Conservation (phyloP, 1,140 invertebrate genomes). For the Conopomorpha cramerella region DNA sequence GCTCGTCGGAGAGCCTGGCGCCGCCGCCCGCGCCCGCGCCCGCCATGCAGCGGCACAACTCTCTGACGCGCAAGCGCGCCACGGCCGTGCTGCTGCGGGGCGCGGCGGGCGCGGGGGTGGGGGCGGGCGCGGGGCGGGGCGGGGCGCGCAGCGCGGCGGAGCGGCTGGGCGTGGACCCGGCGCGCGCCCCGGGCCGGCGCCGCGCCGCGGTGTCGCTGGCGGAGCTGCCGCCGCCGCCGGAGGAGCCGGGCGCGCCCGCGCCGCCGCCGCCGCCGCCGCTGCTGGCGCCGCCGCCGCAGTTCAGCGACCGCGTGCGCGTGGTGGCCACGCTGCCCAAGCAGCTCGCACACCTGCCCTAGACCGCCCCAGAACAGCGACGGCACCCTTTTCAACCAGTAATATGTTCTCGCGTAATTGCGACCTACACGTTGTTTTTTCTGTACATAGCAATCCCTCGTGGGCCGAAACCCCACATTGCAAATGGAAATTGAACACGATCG, state of each 20-base stretch:
- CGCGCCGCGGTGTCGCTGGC: conserved; percentile 72
- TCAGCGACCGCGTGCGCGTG: conserved; percentile 75
- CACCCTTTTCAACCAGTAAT: no score
- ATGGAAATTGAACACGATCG: no score
- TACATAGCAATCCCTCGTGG: no score
- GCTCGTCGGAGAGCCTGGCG: conserved; percentile 41
- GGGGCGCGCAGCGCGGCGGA: conserved; percentile 55
- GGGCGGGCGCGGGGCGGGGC: conserved; percentile 8
- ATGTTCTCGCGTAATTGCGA: no score
- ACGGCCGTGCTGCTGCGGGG: conserved; percentile 55
- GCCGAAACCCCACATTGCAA: no score
- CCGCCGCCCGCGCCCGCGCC: conserved; percentile 19
- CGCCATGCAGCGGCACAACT: conserved; percentile 63
- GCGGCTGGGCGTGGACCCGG: conserved; percentile 42
- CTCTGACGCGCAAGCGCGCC: conserved; percentile 61
- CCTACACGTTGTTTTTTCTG: no score
- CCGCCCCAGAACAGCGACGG: neutral
- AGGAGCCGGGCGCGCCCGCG: conserved; percentile 65
- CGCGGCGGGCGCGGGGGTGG: conserved; percentile 13
- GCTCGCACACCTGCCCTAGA: conserved; percentile 26
- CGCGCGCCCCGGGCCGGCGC: conserved; percentile 29
- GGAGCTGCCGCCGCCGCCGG: conserved; percentile 80
- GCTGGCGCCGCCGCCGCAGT: conserved; percentile 73
- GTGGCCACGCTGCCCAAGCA: conserved; percentile 79
- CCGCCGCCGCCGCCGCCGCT: conserved; percentile 46